Evolutionary conservation across 37 sponge, comb jelly and placozoan genomes (phyloP).

Genomic region (Bolinopsis microptera): DNA sequence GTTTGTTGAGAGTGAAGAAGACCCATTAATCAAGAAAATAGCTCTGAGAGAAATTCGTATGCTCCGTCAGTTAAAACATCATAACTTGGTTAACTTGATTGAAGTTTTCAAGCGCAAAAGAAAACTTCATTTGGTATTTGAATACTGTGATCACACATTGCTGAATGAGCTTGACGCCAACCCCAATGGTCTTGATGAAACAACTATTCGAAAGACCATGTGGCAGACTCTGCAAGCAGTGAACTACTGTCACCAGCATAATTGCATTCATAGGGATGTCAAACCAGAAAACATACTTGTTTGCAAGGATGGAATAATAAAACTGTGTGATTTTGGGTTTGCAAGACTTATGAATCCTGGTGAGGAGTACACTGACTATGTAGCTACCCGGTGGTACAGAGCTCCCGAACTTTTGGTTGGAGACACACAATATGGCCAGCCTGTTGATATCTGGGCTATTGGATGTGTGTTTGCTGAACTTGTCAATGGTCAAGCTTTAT

Average conservation of each 20-base stretch:
- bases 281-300: slow-evolving; percentile 97
- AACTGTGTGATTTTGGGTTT: slow-evolving; percentile 98
- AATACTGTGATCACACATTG: slow-evolving; percentile 98
- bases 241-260: slow-evolving; percentile 88
- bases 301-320: slow-evolving; percentile 84
- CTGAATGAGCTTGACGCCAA: slow-evolving; percentile 91
- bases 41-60: slow-evolving; percentile 91
- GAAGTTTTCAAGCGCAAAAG: slow-evolving; percentile 91
- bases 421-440: slow-evolving; percentile 95
- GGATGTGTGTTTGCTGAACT: slow-evolving; percentile 98
- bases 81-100: slow-evolving; percentile 94
- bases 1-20: slow-evolving; percentile 98
- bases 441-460: slow-evolving; percentile 97
- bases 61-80: slow-evolving; percentile 89
- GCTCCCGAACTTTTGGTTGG: slow-evolving; percentile 96
- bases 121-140: slow-evolving; percentile 95
- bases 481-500: slow-evolving; percentile 84
- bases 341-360: slow-evolving; percentile 90
- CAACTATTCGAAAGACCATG: slow-evolving; percentile 75
- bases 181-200: slow-evolving; percentile 77
- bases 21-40: slow-evolving; percentile 89
- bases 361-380: slow-evolving; percentile 97
- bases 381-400: slow-evolving; percentile 96
- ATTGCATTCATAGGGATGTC: slow-evolving; percentile 95
- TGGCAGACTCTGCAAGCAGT: slow-evolving; percentile 91